Evolutionary conservation across 2,888 invertebrate genomes (phyloP).

Genomic region (Drosophila meridiana): DNA sequence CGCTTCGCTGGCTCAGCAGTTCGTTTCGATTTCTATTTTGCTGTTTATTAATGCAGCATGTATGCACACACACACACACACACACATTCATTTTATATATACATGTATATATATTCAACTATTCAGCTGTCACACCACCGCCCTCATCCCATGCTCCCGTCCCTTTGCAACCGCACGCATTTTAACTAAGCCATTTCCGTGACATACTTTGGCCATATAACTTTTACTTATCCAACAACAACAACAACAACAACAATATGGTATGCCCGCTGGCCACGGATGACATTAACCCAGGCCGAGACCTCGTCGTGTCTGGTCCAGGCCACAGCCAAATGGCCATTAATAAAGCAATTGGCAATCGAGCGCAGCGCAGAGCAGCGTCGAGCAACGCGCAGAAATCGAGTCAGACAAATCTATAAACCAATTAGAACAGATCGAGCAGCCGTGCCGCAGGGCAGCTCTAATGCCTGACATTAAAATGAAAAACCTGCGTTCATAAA

Average conservation of each 20-base stretch:
- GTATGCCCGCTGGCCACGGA: slow-evolving; percentile 64
- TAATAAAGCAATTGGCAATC: slow-evolving; percentile 66
- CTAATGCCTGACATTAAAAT: slow-evolving; percentile 63
- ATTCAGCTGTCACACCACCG: slow-evolving; percentile 41
- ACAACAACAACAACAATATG: slow-evolving; percentile 1
- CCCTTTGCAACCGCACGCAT: slow-evolving; percentile 56
- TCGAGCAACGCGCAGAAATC: slow-evolving; percentile 31
- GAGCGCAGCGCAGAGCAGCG: slow-evolving; percentile 17
- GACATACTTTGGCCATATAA: slow-evolving; percentile 69
- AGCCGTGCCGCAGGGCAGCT: slow-evolving; percentile 47
- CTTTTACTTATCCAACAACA: slow-evolving; percentile 64
- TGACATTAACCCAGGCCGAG: slow-evolving; percentile 72
- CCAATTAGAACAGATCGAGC: slow-evolving; percentile 73
- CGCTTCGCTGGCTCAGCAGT: slow-evolving; percentile 21
- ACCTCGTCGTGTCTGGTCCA: slow-evolving; percentile 17
- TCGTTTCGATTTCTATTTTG: slow-evolving; percentile 80
- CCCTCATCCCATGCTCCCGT: not conserved
- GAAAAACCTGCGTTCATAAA: slow-evolving; percentile 63
- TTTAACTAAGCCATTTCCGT: slow-evolving; percentile 79
- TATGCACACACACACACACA: not conserved
- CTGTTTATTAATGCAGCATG: slow-evolving; percentile 68
- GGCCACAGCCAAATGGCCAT: slow-evolving; percentile 43
- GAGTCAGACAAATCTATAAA: slow-evolving; percentile 68
- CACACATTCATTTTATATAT: not conserved
- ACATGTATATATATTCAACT: slow-evolving; percentile 30